Conservation (phyloP, 2,113 vertebrate species). For the Neopipo cinnamomea region DNA sequence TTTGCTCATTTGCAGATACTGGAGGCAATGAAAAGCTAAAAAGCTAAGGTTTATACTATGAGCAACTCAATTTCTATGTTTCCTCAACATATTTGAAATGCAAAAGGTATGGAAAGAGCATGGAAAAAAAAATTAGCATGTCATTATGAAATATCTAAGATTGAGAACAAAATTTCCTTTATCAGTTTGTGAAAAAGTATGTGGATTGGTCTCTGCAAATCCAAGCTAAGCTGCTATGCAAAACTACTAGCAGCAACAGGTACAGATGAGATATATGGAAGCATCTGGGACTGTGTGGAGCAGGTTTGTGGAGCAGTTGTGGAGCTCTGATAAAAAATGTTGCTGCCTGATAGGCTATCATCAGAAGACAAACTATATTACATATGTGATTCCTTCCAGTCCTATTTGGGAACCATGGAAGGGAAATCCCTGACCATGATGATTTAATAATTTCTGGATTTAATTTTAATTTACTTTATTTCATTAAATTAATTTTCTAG, state of each 20-base stretch:
- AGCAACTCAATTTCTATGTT: background rate
- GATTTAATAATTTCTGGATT: background rate
- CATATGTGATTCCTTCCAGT: background rate
- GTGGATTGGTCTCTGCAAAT: background rate
- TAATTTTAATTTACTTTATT: background rate
- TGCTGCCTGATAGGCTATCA: background rate
- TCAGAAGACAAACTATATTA: background rate
- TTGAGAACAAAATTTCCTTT: background rate
- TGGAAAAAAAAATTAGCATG: background rate
- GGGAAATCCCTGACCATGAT: background rate
- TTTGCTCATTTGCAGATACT: background rate
- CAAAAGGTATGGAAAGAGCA: background rate
- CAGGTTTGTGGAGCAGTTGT: background rate
- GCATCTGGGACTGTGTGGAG: background rate
- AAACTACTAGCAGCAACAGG: background rate
- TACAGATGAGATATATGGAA: background rate
- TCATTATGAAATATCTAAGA: background rate
- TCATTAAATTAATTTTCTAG: background rate
- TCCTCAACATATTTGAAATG: background rate
- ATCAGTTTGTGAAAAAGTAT: background rate
- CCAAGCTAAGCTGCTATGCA: background rate
- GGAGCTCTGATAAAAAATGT: background rate
- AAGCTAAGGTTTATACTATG: background rate
- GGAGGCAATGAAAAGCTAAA: background rate
- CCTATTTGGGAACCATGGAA: background rate